These are phyloP conservation scores for Agelas oroides DNA, from an alignment of 37 sponge, comb jelly and placozoan genomes.

Conservation along the genomic window DNA sequence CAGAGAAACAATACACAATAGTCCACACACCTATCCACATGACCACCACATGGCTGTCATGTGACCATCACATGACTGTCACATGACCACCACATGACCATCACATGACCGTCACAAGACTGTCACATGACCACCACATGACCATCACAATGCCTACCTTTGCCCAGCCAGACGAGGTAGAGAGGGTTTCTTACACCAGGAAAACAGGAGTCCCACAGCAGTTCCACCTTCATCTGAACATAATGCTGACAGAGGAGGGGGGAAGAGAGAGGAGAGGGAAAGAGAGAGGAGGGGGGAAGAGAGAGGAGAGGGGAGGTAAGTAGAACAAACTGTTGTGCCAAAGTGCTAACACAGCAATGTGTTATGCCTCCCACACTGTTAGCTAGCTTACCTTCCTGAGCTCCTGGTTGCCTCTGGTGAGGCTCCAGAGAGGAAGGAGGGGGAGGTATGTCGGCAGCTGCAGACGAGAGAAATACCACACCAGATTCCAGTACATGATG, in stretches of 20 bases:
- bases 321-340: no score
- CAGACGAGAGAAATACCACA: conserved; percentile 87
- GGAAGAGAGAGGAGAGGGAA: not conserved
- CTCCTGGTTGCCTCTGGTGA: conserved; percentile 11
- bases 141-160: conserved; percentile 12
- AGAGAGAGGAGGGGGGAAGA: not conserved
- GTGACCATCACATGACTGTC: no score
- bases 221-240: conserved; percentile 52
- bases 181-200: conserved; percentile 50
- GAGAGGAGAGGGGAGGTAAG: not conserved
- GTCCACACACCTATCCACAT: no score
- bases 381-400: conserved; percentile 44
- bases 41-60: no score
- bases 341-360: no score
- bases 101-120: no score
- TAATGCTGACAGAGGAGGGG: conserved; percentile 17
- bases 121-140: no score
- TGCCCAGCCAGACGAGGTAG: conserved; percentile 59
- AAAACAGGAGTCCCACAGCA: conserved; percentile 51
- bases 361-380: no score
- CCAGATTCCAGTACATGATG: conserved; percentile 88
- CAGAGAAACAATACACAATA: not conserved
- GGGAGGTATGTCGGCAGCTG: conserved; percentile 83
- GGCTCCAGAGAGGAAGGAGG: conserved; percentile 48
- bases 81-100: no score